phyloP scores from a whole-genome alignment of 2,888 invertebrate species.

The Acrocyrtus sp. region DNA sequence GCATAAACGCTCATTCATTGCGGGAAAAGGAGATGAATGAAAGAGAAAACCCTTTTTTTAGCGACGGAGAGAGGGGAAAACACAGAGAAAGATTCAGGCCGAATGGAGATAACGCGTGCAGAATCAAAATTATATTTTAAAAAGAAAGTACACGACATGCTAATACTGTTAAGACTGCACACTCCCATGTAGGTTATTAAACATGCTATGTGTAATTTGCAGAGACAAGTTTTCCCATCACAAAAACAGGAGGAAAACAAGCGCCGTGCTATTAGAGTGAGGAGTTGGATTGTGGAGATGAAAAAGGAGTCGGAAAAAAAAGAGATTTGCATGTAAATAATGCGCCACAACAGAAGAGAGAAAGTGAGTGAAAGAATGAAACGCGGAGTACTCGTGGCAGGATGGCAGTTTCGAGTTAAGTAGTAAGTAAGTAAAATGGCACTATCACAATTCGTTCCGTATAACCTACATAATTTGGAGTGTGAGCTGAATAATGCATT shows the following conservation, averaged over 20 bases:
- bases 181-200: neutral
- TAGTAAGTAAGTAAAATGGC: neutral
- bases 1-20: slow-evolving; percentile 15
- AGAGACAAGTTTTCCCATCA: neutral
- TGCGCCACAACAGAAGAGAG: slow-evolving; percentile 6
- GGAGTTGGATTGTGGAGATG: neutral
- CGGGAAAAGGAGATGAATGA: too few relatives aligned
- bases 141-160: slow-evolving; percentile 1
- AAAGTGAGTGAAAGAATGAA: neutral
- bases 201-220: slow-evolving; percentile 1
- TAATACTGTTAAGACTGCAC: too few relatives aligned
- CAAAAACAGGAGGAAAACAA: too few relatives aligned
- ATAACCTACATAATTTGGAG: slow-evolving; percentile 25
- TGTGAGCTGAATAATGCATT: slow-evolving; percentile 30
- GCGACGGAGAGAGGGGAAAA: neutral
- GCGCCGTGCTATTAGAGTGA: too few relatives aligned
- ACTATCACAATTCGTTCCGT: slow-evolving; percentile 13
- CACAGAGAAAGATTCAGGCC: neutral
- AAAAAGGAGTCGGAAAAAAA: slow-evolving; percentile 1
- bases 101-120: slow-evolving; percentile 16
- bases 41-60: too few relatives aligned
- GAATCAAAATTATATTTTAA: slow-evolving; percentile 40
- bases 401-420: too few relatives aligned
- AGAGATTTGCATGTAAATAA: slow-evolving; percentile 42
- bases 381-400: too few relatives aligned